These are phyloP conservation scores for Bactericera cockerelli DNA, from an alignment of 1,140 invertebrate species.

Conservation along the genomic window DNA sequence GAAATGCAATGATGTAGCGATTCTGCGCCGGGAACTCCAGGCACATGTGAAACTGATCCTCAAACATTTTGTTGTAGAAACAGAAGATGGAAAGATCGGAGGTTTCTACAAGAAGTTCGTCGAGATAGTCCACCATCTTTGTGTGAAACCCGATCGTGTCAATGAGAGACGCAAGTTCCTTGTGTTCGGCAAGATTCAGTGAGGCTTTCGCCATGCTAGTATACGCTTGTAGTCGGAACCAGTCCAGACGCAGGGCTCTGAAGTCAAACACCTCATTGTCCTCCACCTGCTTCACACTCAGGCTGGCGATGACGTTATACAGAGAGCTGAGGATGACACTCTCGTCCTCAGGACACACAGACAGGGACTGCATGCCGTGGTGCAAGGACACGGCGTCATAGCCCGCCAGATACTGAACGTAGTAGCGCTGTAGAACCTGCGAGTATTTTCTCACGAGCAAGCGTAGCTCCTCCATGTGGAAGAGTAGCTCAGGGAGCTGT, in stretches of 20 bases:
- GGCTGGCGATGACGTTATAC: slow-evolving; percentile 70
- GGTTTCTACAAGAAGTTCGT: slow-evolving; percentile 90
- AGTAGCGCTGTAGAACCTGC: slow-evolving; percentile 95
- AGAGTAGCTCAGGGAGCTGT: slow-evolving; percentile 90
- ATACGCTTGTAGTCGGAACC: slow-evolving; percentile 93
- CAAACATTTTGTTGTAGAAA: slow-evolving; percentile 93
- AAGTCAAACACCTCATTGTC: slow-evolving; percentile 95
- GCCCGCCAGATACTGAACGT: slow-evolving; percentile 89
- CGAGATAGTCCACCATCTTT: slow-evolving; percentile 96
- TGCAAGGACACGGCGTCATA: slow-evolving; percentile 89
- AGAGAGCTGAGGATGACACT: slow-evolving; percentile 85
- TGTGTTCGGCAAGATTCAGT: slow-evolving; percentile 69
- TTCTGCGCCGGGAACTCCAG: slow-evolving; percentile 96
- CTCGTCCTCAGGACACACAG: slow-evolving; percentile 84
- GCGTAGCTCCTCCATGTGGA: slow-evolving; percentile 94
- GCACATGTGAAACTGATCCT: slow-evolving; percentile 97
- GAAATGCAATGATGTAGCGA: slow-evolving; percentile 93
- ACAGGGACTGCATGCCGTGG: slow-evolving; percentile 74
- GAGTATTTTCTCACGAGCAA: slow-evolving; percentile 86
- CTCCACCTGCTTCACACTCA: slow-evolving; percentile 91
- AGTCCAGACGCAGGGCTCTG: slow-evolving; percentile 83
- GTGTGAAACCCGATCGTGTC: slow-evolving; percentile 95
- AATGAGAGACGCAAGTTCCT: slow-evolving; percentile 74
- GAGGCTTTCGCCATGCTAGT: slow-evolving; percentile 67
- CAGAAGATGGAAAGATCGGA: slow-evolving; percentile 94